Evolutionary conservation across 2,113 vertebrate species (phyloP).

Genomic region (Porphyrio hochstetteri): DNA sequence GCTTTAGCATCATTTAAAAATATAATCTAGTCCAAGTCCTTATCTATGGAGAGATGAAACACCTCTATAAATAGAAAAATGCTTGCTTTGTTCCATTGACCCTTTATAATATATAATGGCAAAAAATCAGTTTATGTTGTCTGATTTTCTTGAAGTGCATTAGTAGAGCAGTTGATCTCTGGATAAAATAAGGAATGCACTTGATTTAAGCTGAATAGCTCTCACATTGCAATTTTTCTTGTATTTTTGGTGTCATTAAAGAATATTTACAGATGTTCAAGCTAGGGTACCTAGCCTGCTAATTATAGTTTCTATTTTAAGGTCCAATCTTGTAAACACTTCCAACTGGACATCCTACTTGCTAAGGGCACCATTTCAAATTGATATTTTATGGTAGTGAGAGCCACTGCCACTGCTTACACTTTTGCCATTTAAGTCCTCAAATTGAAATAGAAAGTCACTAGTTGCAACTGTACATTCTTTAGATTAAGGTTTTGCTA

Average conservation of each 20-base stretch:
- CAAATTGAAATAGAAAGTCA: background rate
- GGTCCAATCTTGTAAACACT: background rate
- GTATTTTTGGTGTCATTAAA: background rate
- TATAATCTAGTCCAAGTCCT: background rate
- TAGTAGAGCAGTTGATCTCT: background rate
- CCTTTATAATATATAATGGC: background rate
- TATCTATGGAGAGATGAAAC: background rate
- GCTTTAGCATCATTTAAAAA: background rate
- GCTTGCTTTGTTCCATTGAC: background rate
- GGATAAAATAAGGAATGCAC: background rate
- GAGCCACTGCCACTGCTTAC: background rate
- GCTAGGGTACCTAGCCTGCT: background rate
- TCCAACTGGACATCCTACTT: background rate
- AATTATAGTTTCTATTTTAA: background rate
- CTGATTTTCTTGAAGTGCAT: background rate
- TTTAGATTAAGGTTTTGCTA: background rate
- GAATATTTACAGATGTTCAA: background rate
- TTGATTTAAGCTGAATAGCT: background rate
- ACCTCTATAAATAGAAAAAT: background rate
- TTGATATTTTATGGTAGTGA: background rate
- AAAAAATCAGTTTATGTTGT: background rate
- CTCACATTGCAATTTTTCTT: background rate
- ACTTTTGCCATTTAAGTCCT: background rate
- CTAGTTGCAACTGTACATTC: background rate
- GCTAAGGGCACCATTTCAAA: background rate